Conservation (phyloP, 2,888 invertebrate genomes). For the Epinotia demarniana region DNA sequence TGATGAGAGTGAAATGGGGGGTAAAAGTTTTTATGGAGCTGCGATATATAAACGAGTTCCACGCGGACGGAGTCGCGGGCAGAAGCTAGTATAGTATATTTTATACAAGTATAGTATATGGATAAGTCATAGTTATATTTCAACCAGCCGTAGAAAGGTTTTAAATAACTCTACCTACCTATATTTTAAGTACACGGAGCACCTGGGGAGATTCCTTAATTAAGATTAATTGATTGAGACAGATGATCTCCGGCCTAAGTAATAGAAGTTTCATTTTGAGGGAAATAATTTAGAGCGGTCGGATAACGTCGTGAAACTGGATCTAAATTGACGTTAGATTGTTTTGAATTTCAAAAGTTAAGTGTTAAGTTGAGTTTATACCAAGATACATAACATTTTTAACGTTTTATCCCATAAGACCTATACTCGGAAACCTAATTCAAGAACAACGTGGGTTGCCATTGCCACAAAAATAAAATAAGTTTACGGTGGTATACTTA, state of each 20-base stretch:
- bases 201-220: conserved; percentile 14
- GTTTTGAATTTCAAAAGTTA: background rate
- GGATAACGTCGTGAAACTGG: background rate
- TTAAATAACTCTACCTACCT: conserved; percentile 4
- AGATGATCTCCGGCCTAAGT: conserved; percentile 11
- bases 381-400: background rate
- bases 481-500: no score
- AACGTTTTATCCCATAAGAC: no score
- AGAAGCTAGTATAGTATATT: no score
- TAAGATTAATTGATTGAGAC: conserved; percentile 17
- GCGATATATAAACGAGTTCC: no score
- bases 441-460: no score
- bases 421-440: no score
- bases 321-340: background rate
- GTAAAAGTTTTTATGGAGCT: no score
- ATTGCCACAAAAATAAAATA: no score
- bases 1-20: no score
- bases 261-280: conserved; percentile 24
- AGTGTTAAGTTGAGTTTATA: background rate
- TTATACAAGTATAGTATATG: no score
- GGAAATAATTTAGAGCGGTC: conserved; percentile 1
- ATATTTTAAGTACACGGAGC: background rate
- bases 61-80: no score
- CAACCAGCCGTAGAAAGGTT: background rate
- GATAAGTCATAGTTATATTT: background rate